Percentiles rank a stretch among this genome's conserved stretches.
phyloP scores from a whole-genome alignment of 1,140 invertebrate genomes.

The Andrena cerasifolii region DNA sequence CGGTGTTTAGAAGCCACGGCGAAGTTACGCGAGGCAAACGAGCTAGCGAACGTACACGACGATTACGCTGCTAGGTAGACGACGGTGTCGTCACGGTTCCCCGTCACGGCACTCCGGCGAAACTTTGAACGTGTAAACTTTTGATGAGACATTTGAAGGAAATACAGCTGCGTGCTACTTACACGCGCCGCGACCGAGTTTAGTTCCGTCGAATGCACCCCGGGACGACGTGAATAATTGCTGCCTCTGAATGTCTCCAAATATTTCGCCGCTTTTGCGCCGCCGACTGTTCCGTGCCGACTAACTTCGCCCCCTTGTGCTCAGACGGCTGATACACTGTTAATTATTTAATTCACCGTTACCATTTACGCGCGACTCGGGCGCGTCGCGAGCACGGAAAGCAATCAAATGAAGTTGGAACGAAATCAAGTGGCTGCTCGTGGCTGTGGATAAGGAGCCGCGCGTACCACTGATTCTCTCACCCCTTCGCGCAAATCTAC shows the following conservation, averaged over 20 bases:
- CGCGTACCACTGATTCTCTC: no score
- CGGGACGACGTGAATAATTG: slow-evolving; percentile 16
- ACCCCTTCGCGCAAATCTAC: no score
- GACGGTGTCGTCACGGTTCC: slow-evolving; percentile 1
- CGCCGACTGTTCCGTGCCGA: not conserved
- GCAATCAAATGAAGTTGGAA: no score
- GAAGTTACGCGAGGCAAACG: not conserved
- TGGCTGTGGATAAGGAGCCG: no score
- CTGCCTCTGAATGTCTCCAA: not conserved
- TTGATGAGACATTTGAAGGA: slow-evolving; percentile 34
- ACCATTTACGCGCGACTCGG: not conserved
- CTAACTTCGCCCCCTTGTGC: not conserved
- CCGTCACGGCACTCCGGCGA: not conserved
- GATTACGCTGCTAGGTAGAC: slow-evolving; percentile 2
- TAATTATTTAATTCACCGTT: not conserved
- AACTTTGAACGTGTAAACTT: slow-evolving; percentile 39
- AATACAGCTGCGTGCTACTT: slow-evolving; percentile 37
- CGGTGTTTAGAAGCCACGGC: not conserved
- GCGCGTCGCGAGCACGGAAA: no score
- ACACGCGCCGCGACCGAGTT: not conserved
- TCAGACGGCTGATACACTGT: not conserved
- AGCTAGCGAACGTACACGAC: not conserved
- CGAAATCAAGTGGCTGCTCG: no score
- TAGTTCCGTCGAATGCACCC: not conserved
- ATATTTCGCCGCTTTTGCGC: not conserved